A percentile compares a stretch with the other conserved stretches of the same genome.
These are phyloP conservation scores for Ataeniobius toweri DNA, from an alignment of 2,797 vertebrate species.

Conservation along the genomic window DNA sequence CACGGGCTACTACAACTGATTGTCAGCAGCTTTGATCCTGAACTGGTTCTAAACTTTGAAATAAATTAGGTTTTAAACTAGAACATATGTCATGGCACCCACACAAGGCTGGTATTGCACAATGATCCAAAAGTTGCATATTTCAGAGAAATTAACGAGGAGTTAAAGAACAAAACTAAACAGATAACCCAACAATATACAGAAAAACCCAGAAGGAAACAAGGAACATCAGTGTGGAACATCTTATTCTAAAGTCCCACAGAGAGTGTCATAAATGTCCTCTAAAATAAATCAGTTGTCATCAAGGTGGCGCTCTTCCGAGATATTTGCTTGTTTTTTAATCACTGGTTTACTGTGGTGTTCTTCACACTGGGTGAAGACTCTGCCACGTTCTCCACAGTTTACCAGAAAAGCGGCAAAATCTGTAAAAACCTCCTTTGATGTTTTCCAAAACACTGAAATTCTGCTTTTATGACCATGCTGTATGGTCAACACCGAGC, in stretches of 20 bases:
- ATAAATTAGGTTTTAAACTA: conserved; percentile 8
- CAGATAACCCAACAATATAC: not conserved
- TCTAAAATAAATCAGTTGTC: not conserved
- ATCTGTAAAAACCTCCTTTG: no score
- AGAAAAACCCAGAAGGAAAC: not conserved
- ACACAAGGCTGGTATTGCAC: conserved; percentile 53
- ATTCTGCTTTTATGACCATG: no score
- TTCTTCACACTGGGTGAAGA: not conserved
- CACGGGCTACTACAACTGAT: not conserved
- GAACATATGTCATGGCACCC: conserved; percentile 47
- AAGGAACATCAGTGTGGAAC: not conserved
- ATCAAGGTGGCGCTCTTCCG: not conserved
- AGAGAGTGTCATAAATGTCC: no score
- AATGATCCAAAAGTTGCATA: conserved; percentile 59
- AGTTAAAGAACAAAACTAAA: conserved; percentile 53
- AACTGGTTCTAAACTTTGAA: not conserved
- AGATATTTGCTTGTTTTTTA: no score
- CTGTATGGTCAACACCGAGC: not conserved
- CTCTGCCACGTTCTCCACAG: not conserved
- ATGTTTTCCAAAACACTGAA: no score
- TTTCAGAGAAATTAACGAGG: conserved; percentile 47
- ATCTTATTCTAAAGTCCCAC: no score
- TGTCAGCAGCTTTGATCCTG: conserved; percentile 3
- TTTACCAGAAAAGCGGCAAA: not conserved
- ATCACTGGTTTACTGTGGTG: not conserved